Evolutionary conservation across 2,888 invertebrate species (phyloP).

Genomic region (Thalpophila matura): DNA sequence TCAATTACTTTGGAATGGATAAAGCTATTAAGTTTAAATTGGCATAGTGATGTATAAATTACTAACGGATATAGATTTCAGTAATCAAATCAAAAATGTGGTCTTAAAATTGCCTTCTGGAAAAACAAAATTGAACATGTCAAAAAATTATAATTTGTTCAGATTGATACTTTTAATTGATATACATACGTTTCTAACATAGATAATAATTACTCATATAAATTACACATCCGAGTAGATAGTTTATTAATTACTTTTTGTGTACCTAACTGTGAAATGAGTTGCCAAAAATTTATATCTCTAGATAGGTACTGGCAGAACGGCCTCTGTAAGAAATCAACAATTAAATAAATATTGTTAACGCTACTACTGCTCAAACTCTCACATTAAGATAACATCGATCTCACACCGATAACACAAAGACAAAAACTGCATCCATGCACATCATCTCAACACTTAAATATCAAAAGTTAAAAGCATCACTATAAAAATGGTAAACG

Average conservation of each 20-base stretch:
- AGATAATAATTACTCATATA: constrained; percentile 13
- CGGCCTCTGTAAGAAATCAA: not conserved
- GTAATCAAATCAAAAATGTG: constrained; percentile 27
- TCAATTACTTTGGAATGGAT: constrained; percentile 45
- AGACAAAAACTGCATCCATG: constrained; percentile 40
- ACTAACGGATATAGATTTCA: constrained; percentile 35
- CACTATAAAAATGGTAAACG: constrained; percentile 53
- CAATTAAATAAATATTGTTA: constrained; percentile 1
- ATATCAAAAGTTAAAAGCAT: constrained; percentile 57
- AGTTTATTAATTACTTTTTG: too few relatives aligned
- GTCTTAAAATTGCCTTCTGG: constrained; percentile 11
- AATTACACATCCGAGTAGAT: too few relatives aligned
- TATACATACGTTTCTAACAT: too few relatives aligned
- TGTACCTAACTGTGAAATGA: too few relatives aligned
- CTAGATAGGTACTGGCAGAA: too few relatives aligned
- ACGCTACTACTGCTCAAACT: constrained; percentile 6
- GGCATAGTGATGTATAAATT: constrained; percentile 41
- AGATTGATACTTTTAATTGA: not conserved
- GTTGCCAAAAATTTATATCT: not conserved
- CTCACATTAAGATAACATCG: constrained; percentile 25
- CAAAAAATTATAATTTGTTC: constrained; percentile 28
- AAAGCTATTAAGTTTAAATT: constrained; percentile 53
- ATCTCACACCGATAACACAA: constrained; percentile 12
- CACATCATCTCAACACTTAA: constrained; percentile 24
- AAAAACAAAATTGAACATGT: constrained; percentile 33